phyloP scores from a whole-genome alignment of 2,113 vertebrate species.

The Cheilinus undulatus region DNA sequence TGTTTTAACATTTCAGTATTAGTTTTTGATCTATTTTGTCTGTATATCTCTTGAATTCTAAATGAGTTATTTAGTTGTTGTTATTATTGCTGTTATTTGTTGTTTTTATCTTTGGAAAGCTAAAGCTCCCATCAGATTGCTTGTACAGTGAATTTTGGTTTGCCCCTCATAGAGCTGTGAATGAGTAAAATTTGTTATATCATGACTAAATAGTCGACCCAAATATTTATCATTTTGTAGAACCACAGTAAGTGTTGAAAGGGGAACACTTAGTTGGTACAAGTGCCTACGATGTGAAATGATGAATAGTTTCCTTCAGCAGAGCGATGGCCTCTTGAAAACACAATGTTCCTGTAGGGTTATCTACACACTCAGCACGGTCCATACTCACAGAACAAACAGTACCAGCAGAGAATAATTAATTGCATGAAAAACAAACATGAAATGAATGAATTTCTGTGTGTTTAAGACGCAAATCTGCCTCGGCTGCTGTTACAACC shows the following conservation, averaged over 20 bases:
- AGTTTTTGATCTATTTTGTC: too few species aligned
- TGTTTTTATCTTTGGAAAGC: too few species aligned
- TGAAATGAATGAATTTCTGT: background rate
- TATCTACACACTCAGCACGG: background rate
- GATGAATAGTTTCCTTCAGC: background rate
- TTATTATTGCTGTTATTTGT: too few species aligned
- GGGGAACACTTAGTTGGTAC: background rate
- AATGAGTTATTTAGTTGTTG: too few species aligned
- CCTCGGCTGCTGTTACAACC: constrained; percentile 42
- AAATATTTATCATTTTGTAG: background rate
- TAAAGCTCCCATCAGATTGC: too few species aligned
- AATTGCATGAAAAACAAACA: constrained; percentile 16
- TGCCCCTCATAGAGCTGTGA: too few species aligned
- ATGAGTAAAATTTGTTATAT: too few species aligned
- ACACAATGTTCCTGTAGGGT: background rate
- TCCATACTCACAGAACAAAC: background rate
- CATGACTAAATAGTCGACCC: too few species aligned
- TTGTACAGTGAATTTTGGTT: too few species aligned
- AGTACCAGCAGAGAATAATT: constrained; percentile 5
- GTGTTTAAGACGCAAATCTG: constrained; percentile 18
- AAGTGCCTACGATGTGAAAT: background rate
- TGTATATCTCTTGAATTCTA: too few species aligned
- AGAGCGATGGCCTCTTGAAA: background rate
- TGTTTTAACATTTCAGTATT: too few species aligned
- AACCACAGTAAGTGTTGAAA: background rate